These are phyloP conservation scores for Patella depressa DNA, from an alignment of 2,888 invertebrate species.

Conservation along the genomic window DNA sequence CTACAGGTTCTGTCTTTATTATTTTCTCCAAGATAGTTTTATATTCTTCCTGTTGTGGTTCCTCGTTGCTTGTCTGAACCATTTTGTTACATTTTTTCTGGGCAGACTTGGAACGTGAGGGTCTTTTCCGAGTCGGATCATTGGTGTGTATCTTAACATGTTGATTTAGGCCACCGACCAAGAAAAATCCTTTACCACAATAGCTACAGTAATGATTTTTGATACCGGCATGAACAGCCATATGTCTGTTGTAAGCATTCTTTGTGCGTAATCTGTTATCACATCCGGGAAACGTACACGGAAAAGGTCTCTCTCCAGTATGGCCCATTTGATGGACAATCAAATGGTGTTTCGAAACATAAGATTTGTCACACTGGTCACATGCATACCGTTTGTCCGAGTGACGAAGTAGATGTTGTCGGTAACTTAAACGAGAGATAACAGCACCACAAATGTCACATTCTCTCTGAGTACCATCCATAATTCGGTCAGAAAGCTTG, in stretches of 20 bases:
- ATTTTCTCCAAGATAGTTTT: too few species aligned
- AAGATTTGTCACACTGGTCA: neutral
- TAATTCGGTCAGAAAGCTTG: too few species aligned
- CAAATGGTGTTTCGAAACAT: neutral
- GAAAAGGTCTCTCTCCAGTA: slow-evolving; percentile 31
- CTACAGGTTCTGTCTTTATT: too few species aligned
- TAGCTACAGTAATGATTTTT: slow-evolving; percentile 36
- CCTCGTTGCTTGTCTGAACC: too few species aligned
- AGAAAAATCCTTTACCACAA: slow-evolving; percentile 29
- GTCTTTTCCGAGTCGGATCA: too few species aligned
- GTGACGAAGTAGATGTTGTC: neutral
- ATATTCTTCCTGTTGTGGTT: too few species aligned
- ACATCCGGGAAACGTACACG: slow-evolving; percentile 27
- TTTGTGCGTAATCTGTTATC: slow-evolving; percentile 35
- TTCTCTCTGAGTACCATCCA: neutral
- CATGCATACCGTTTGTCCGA: neutral
- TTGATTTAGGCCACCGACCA: slow-evolving; percentile 24
- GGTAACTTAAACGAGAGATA: neutral
- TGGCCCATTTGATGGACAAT: slow-evolving; percentile 7
- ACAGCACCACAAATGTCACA: neutral
- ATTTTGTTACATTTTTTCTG: too few species aligned
- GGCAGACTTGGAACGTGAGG: too few species aligned
- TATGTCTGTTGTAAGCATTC: slow-evolving; percentile 36
- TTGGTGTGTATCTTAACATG: neutral
- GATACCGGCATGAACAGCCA: slow-evolving; percentile 36